Conservation (phyloP, 2,888 invertebrate species). For the Drosophila picticornis region DNA sequence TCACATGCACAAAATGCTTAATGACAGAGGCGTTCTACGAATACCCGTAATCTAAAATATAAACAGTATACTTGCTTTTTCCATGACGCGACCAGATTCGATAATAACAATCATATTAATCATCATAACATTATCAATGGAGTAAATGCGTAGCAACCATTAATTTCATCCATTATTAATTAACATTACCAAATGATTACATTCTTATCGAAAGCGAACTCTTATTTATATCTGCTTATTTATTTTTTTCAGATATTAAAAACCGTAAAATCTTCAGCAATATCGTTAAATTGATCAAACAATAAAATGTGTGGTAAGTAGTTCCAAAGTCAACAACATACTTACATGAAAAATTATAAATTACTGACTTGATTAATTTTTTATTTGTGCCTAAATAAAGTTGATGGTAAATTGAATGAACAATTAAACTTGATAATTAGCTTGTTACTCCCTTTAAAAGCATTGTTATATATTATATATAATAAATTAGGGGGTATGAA, state of each 20-base stretch:
- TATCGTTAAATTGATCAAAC: conserved; percentile 5
- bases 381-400: not conserved
- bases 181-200: not conserved
- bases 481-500: too few relatives aligned
- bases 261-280: not conserved
- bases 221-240: not conserved
- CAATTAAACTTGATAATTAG: not conserved
- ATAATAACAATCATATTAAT: too few relatives aligned
- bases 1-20: not conserved
- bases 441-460: not conserved
- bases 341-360: not conserved
- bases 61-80: not conserved
- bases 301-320: conserved; percentile 56
- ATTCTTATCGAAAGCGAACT: not conserved
- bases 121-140: not conserved
- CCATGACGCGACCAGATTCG: not conserved
- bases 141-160: not conserved
- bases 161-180: not conserved
- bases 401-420: not conserved
- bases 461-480: too few relatives aligned
- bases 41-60: conserved; percentile 7
- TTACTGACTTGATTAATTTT: not conserved
- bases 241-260: conserved; percentile 6
- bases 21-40: conserved; percentile 8
- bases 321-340: not conserved